phyloP scores from a whole-genome alignment of 2,888 invertebrate genomes.

The Aporophyla lueneburgensis region DNA sequence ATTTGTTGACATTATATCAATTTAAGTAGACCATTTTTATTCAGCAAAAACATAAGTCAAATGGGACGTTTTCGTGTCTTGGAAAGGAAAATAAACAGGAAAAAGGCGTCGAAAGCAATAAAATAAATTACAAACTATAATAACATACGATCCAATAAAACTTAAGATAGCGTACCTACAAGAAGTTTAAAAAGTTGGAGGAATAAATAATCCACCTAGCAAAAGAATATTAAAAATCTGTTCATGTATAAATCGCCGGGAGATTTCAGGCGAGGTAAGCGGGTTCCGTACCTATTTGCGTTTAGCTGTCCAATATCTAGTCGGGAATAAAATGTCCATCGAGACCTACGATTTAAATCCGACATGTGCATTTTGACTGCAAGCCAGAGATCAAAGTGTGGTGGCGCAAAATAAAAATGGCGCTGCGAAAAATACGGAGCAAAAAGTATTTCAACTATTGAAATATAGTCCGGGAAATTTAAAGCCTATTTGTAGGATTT shows the following conservation, averaged over 20 bases:
- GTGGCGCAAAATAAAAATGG: constrained; percentile 73
- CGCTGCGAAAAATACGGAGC: constrained; percentile 64
- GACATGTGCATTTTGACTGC: constrained; percentile 78
- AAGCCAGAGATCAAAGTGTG: constrained; percentile 73
- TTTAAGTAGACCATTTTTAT: not conserved
- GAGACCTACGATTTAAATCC: constrained; percentile 68
- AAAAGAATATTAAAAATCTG: constrained; percentile 57
- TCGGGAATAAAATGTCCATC: constrained; percentile 66
- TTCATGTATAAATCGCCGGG: constrained; percentile 41
- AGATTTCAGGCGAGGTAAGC: constrained; percentile 55
- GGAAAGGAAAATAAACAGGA: not conserved
- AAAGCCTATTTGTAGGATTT: constrained; percentile 56
- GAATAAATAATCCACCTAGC: constrained; percentile 38
- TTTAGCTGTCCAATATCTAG: constrained; percentile 66
- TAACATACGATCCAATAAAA: not conserved
- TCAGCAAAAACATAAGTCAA: constrained; percentile 22
- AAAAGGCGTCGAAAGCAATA: constrained; percentile 22
- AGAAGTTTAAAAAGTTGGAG: constrained; percentile 7
- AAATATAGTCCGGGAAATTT: constrained; percentile 58
- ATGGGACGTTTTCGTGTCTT: constrained; percentile 13
- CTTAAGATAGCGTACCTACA: not conserved
- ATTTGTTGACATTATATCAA: not conserved
- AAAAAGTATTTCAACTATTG: constrained; percentile 64
- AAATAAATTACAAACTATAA: constrained; percentile 14
- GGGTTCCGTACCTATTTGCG: constrained; percentile 64